phyloP scores from a whole-genome alignment of 2,797 vertebrate species.

The Salmo trutta region DNA sequence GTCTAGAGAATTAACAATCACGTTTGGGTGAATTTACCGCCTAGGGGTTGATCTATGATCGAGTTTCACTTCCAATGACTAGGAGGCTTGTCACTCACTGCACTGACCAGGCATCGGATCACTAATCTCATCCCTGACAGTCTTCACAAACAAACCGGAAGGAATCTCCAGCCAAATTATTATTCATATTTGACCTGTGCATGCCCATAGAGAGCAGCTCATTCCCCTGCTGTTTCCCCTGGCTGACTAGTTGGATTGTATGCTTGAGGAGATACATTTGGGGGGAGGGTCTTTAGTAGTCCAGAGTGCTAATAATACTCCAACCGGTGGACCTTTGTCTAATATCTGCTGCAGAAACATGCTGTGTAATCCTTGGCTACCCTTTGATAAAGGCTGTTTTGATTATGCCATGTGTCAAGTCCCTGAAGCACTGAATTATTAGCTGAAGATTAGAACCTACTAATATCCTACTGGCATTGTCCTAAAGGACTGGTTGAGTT shows the following conservation, averaged over 20 bases:
- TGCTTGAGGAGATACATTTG: neutral
- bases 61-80: constrained; percentile 62
- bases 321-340: constrained; percentile 19
- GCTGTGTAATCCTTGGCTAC: constrained; percentile 35
- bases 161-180: neutral
- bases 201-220: neutral
- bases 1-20: constrained; percentile 74
- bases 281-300: constrained; percentile 30
- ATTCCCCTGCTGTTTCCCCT: neutral
- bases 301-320: constrained; percentile 15
- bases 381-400: constrained; percentile 37
- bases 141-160: neutral
- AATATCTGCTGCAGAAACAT: constrained; percentile 30
- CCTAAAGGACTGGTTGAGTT: neutral
- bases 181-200: neutral
- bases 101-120: neutral
- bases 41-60: constrained; percentile 48
- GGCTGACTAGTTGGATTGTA: neutral
- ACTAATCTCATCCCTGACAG: constrained; percentile 4
- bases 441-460: constrained; percentile 22
- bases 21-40: constrained; percentile 28
- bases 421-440: constrained; percentile 29
- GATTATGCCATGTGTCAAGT: constrained; percentile 35
- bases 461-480: neutral
- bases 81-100: constrained; percentile 72